A percentile compares a stretch with the other conserved stretches of the same genome.
phyloP scores from a whole-genome alignment of 2,113 vertebrate species.

The Pica pica region DNA sequence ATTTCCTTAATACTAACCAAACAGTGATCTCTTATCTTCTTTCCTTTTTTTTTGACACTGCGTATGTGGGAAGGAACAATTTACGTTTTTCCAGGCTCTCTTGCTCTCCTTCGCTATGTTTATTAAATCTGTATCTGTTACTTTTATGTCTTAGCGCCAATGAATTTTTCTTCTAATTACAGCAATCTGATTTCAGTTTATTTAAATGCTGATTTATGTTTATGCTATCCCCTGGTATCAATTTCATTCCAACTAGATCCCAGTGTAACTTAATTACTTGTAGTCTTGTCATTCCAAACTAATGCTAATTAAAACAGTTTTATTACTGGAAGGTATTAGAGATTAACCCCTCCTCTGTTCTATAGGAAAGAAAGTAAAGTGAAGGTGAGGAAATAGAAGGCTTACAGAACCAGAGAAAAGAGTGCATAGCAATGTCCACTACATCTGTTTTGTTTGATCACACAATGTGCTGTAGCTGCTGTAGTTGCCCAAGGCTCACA shows the following conservation, averaged over 20 bases:
- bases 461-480: background rate
- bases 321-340: slow-evolving; percentile 60
- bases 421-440: background rate
- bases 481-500: background rate
- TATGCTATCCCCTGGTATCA: slow-evolving; percentile 64
- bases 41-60: fast-evolving
- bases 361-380: background rate
- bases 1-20: slow-evolving; percentile 47
- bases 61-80: background rate
- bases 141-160: slow-evolving; percentile 51
- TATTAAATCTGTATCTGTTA: slow-evolving; percentile 61
- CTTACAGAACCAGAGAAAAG: background rate
- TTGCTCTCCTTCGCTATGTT: background rate
- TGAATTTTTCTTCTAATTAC: slow-evolving; percentile 67
- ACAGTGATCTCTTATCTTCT: background rate
- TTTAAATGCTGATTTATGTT: slow-evolving; percentile 71
- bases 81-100: background rate
- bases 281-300: slow-evolving; percentile 61
- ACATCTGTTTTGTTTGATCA: background rate
- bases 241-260: slow-evolving; percentile 70
- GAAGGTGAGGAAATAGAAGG: background rate
- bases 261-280: slow-evolving; percentile 68
- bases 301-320: slow-evolving; percentile 65
- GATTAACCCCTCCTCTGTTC: slow-evolving; percentile 45
- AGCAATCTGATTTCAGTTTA: slow-evolving; percentile 68